These are phyloP conservation scores for Salvator merianae DNA, from an alignment of 2,113 vertebrate genomes.

Conservation along the genomic window DNA sequence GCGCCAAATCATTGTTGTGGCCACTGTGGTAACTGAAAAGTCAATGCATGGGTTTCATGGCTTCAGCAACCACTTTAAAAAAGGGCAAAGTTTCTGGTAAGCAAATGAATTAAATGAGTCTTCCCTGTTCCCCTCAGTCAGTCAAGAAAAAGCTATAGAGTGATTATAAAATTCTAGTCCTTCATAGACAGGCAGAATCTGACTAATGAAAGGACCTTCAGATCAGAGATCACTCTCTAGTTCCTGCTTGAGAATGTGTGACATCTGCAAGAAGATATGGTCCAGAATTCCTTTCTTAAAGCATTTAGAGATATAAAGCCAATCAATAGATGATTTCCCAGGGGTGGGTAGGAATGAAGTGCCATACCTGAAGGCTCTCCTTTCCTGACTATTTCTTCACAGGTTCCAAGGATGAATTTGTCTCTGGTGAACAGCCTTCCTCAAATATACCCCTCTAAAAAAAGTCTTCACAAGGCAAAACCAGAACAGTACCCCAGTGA, in stretches of 20 bases:
- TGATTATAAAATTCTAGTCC: background rate
- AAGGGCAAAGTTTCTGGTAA: constrained; percentile 69
- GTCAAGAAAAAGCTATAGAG: constrained; percentile 44
- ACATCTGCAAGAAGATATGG: background rate
- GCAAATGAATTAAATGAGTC: constrained; percentile 45
- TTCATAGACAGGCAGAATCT: background rate
- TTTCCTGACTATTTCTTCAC: background rate
- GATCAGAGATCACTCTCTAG: background rate
- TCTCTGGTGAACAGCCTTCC: too few relatives aligned
- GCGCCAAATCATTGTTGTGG: constrained; percentile 62
- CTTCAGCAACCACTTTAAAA: constrained; percentile 72
- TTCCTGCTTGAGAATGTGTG: background rate
- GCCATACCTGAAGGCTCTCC: background rate
- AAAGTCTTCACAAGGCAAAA: too few relatives aligned
- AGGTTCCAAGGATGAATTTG: background rate
- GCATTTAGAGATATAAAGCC: constrained; percentile 21
- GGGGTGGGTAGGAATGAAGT: too few relatives aligned
- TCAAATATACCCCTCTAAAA: too few relatives aligned
- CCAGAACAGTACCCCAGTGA: too few relatives aligned
- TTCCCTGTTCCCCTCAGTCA: constrained; percentile 56
- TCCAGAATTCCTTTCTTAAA: constrained; percentile 37
- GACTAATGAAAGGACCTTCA: background rate
- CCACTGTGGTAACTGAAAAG: constrained; percentile 70
- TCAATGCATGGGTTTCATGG: constrained; percentile 68
- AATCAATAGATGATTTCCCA: background rate